Percentiles rank a stretch among this genome's conserved stretches.
Conservation (phyloP, 2,888 invertebrate genomes). For the Drosophila parthenogenetica region DNA sequence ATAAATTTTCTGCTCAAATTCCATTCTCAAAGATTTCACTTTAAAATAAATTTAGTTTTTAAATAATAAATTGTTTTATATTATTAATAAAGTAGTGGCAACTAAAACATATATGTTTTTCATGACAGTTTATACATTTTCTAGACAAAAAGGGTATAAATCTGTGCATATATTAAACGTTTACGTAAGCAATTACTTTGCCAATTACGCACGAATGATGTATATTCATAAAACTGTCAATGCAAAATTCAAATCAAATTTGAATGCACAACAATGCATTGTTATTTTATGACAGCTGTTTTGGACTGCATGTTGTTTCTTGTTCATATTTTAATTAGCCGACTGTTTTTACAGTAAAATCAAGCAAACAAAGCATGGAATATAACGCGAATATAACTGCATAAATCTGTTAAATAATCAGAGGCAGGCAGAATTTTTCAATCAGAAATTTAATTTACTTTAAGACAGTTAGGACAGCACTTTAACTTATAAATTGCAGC, state of each 20-base stretch:
- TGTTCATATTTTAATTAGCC: not conserved
- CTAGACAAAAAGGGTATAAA: not conserved
- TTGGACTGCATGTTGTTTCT: not conserved
- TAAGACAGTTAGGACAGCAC: too few relatives aligned
- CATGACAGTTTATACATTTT: too few relatives aligned
- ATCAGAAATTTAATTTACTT: too few relatives aligned
- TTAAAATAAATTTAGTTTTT: too few relatives aligned
- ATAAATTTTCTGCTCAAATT: too few relatives aligned
- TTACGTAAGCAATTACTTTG: not conserved
- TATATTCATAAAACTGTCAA: slow-evolving; percentile 74
- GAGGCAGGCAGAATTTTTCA: too few relatives aligned
- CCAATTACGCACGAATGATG: slow-evolving; percentile 51
- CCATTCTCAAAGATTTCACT: too few relatives aligned
- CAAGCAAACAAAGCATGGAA: not conserved
- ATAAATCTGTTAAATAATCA: too few relatives aligned
- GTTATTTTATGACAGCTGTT: slow-evolving; percentile 10
- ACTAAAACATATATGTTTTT: too few relatives aligned
- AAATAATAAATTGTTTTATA: too few relatives aligned
- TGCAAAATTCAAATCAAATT: slow-evolving; percentile 68
- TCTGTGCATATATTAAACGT: not conserved
- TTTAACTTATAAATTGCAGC: not conserved
- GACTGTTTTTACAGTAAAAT: not conserved
- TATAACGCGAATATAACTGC: not conserved
- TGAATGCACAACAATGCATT: slow-evolving; percentile 62
- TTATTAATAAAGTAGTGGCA: too few relatives aligned